Percentiles rank a stretch among this genome's conserved stretches.
phyloP scores from a whole-genome alignment of 2,113 vertebrate genomes.

The Dendrocopos noguchii region DNA sequence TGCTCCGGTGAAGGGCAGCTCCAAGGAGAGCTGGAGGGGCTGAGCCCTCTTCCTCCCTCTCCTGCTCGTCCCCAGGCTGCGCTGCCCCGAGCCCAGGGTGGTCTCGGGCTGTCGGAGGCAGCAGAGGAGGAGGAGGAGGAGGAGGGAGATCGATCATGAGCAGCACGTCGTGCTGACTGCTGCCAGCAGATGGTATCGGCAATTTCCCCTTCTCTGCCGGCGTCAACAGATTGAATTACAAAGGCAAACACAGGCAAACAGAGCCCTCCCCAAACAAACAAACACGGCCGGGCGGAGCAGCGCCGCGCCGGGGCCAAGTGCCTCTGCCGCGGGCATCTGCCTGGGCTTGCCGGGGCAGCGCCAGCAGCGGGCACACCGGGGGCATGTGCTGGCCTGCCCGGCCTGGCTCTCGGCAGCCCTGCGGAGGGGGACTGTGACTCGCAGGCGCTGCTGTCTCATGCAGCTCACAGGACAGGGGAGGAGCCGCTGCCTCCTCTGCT shows the following conservation, averaged over 20 bases:
- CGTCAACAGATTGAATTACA: constrained; percentile 49
- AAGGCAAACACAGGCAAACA: constrained; percentile 46
- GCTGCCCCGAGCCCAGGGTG: not conserved
- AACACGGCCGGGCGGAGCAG: not conserved
- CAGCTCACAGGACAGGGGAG: not conserved
- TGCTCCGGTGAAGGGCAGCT: not conserved
- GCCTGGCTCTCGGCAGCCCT: not conserved
- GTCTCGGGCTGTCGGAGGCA: not conserved
- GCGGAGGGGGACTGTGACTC: not conserved
- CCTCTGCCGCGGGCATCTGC: not conserved
- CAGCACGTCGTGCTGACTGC: not conserved
- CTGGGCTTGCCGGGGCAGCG: not conserved
- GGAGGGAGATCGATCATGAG: constrained; percentile 36
- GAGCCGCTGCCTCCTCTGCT: not conserved
- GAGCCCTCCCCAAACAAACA: constrained; percentile 1
- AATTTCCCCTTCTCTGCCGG: constrained; percentile 45
- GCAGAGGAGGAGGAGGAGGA: not conserved
- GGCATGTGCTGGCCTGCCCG: not conserved
- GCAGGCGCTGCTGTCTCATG: not conserved
- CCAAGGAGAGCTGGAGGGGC: not conserved
- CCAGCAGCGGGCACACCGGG: no score
- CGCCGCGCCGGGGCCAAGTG: not conserved
- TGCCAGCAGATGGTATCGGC: constrained; percentile 41
- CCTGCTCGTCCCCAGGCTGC: no score
- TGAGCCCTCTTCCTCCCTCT: not conserved